These are phyloP conservation scores for Mixornis gularis DNA, from an alignment of 2,113 vertebrate genomes.

Conservation along the genomic window DNA sequence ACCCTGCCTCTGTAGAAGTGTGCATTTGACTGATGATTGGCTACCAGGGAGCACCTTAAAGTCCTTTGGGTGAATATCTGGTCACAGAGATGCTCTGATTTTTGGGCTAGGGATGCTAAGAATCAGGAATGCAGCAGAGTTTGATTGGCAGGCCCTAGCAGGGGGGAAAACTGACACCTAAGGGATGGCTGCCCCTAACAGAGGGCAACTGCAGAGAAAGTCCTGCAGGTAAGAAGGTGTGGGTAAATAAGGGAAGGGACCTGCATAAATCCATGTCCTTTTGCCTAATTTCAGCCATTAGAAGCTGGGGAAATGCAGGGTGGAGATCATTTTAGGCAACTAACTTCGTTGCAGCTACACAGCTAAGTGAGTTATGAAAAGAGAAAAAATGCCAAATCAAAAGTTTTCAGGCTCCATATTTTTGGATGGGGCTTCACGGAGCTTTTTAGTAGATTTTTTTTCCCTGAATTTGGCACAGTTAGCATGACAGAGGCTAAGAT, in stretches of 20 bases:
- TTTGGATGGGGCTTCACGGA: constrained; percentile 33
- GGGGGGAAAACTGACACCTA: background rate
- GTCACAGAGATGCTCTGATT: background rate
- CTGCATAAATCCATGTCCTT: background rate
- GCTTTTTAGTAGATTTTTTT: background rate
- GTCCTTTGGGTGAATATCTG: background rate
- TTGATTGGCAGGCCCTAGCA: background rate
- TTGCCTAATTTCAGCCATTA: background rate
- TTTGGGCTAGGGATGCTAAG: background rate
- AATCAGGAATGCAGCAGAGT: background rate
- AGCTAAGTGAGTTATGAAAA: background rate
- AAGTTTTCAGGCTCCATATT: constrained; percentile 22
- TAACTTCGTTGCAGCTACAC: background rate
- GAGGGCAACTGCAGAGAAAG: background rate
- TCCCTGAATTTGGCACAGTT: constrained; percentile 30
- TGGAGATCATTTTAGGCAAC: background rate
- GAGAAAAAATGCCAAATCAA: background rate
- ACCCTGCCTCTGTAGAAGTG: background rate
- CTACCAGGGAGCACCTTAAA: background rate
- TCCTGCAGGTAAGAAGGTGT: background rate
- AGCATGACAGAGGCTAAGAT: constrained; percentile 35
- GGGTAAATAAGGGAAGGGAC: background rate
- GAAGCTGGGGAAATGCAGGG: background rate
- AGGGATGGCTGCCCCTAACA: background rate
- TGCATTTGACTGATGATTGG: background rate